Evolutionary conservation across 2,888 invertebrate genomes (phyloP).

Genomic region (Atherix ibis): DNA sequence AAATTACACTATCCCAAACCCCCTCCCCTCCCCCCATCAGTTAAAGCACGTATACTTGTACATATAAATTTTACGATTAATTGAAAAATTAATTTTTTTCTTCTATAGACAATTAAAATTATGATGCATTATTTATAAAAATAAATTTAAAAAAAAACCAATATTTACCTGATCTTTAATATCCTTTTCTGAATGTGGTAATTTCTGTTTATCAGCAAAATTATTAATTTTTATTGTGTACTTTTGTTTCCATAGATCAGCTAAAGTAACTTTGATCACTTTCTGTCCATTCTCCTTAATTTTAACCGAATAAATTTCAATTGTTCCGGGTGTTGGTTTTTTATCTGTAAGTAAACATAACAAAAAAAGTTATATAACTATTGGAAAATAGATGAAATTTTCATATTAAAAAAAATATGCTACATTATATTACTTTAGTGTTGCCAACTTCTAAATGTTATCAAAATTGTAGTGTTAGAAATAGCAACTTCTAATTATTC

Average conservation of each 20-base stretch:
- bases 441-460: no score
- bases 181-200: constrained; percentile 48
- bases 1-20: neutral
- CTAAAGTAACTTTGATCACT: constrained; percentile 42
- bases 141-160: no score
- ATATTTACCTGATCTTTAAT: constrained; percentile 47
- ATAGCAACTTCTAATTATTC: no score
- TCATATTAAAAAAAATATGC: no score
- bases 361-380: neutral
- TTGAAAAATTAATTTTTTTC: no score
- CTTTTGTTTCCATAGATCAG: constrained; percentile 52
- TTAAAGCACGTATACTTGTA: neutral
- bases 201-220: constrained; percentile 52
- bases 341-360: constrained; percentile 37
- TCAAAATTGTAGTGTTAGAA: no score
- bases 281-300: constrained; percentile 37
- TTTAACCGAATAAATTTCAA: constrained; percentile 48
- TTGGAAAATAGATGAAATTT: no score
- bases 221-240: constrained; percentile 56
- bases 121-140: no score
- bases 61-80: no score
- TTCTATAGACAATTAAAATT: no score
- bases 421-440: no score
- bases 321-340: constrained; percentile 55
- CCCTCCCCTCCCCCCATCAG: neutral